Conservation (phyloP, 2,797 vertebrate genomes). For the Pseudopleuronectes americanus region DNA sequence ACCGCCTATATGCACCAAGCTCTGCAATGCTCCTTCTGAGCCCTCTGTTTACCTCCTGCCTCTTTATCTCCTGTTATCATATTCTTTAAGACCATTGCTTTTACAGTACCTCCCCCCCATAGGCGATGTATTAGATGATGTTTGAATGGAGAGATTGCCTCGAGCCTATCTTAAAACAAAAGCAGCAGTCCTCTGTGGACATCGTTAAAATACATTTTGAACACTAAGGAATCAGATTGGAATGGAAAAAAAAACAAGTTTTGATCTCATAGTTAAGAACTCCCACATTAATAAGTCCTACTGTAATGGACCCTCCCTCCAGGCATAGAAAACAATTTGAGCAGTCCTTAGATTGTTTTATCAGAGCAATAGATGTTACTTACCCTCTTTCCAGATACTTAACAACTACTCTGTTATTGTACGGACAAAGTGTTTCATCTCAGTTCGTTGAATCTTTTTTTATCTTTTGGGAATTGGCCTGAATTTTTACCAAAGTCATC, state of each 20-base stretch:
- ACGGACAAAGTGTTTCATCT: no score
- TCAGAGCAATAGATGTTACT: no score
- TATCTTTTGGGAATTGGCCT: no score
- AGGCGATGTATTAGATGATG: conserved; percentile 2
- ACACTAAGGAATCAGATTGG: neutral
- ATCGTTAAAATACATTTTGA: no score
- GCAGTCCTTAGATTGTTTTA: no score
- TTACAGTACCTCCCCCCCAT: neutral
- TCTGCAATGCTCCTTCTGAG: no score
- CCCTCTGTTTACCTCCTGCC: neutral
- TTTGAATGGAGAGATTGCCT: neutral
- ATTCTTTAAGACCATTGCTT: conserved; percentile 5
- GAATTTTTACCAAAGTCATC: no score
- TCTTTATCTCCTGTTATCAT: conserved; percentile 13
- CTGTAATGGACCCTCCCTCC: neutral
- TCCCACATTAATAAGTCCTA: conserved; percentile 1
- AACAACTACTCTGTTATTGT: no score
- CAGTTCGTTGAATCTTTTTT: no score
- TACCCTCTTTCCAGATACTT: no score
- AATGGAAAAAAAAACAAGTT: conserved; percentile 10
- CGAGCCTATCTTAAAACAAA: neutral
- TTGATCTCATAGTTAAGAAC: conserved; percentile 14
- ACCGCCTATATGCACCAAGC: neutral
- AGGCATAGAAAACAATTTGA: no score
- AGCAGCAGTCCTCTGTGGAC: neutral